phyloP scores from a whole-genome alignment of 2,888 invertebrate genomes.

The Lamellibrachia columna region DNA sequence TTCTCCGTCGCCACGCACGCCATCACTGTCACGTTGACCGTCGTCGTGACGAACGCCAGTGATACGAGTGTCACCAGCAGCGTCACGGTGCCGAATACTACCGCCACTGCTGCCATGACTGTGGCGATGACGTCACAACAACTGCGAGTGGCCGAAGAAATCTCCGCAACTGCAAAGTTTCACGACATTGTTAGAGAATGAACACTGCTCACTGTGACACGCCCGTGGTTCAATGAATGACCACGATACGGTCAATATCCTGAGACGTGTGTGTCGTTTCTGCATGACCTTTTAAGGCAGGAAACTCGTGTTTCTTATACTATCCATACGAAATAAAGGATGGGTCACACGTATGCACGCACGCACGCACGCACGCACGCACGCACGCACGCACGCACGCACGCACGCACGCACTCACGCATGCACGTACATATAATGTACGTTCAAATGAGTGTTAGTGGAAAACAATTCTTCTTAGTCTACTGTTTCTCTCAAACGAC shows the following conservation, averaged over 20 bases:
- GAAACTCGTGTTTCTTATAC: background rate
- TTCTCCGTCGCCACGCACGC: conserved; percentile 28
- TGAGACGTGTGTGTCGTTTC: background rate
- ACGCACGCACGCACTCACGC: background rate
- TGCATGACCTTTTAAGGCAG: background rate
- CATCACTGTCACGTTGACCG: conserved; percentile 27
- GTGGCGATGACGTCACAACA: background rate
- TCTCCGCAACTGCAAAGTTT: background rate
- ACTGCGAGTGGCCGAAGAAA: too few relatives aligned
- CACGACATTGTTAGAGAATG: background rate
- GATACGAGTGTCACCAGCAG: background rate
- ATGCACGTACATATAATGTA: background rate
- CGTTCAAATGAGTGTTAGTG: too few relatives aligned
- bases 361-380: background rate
- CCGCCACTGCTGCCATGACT: background rate
- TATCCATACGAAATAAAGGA: background rate
- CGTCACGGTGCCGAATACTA: background rate
- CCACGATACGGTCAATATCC: background rate
- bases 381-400: background rate
- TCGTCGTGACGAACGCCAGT: background rate
- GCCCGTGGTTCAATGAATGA: background rate
- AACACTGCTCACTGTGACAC: background rate
- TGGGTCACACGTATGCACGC: background rate
- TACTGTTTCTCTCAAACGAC: too few relatives aligned
- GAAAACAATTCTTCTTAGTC: too few relatives aligned